A percentile compares a stretch with the other conserved stretches of the same genome.
These are phyloP conservation scores for Lucinisca nassula DNA, from an alignment of 2,888 invertebrate genomes.

Conservation along the genomic window DNA sequence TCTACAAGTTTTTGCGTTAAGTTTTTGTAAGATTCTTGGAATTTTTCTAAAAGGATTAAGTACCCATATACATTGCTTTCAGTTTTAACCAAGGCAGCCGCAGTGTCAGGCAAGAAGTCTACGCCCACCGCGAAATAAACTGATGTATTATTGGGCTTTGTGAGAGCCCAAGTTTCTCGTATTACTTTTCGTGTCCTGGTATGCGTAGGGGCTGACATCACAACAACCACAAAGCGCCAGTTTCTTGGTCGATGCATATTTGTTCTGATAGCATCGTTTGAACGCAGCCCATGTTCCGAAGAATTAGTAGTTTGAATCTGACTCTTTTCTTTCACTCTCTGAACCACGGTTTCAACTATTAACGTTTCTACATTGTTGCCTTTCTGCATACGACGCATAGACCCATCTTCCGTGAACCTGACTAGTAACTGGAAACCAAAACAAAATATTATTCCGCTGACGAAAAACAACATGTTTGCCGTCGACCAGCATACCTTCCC, in stretches of 20 bases:
- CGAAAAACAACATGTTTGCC: background rate
- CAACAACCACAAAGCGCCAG: slow-evolving; percentile 86
- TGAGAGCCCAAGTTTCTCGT: slow-evolving; percentile 94
- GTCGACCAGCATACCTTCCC: too few species aligned
- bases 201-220: slow-evolving; percentile 93
- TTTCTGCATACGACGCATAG: background rate
- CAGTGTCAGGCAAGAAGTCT: slow-evolving; percentile 82
- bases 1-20: slow-evolving; percentile 94
- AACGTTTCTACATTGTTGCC: background rate
- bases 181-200: slow-evolving; percentile 92
- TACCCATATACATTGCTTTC: slow-evolving; percentile 90
- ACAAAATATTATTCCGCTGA: background rate
- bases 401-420: background rate
- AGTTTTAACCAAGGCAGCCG: slow-evolving; percentile 89
- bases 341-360: background rate
- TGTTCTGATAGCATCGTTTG: background rate
- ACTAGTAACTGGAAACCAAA: background rate
- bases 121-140: slow-evolving; percentile 93
- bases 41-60: slow-evolving; percentile 92
- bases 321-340: background rate
- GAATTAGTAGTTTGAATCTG: background rate
- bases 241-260: background rate
- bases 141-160: slow-evolving; percentile 89
- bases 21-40: slow-evolving; percentile 93
- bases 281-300: background rate